Evolutionary conservation across 1,140 invertebrate species (phyloP), one percentile per base, ranked within the genome.

Genomic region (Saccostrea cuccullata): DNA sequence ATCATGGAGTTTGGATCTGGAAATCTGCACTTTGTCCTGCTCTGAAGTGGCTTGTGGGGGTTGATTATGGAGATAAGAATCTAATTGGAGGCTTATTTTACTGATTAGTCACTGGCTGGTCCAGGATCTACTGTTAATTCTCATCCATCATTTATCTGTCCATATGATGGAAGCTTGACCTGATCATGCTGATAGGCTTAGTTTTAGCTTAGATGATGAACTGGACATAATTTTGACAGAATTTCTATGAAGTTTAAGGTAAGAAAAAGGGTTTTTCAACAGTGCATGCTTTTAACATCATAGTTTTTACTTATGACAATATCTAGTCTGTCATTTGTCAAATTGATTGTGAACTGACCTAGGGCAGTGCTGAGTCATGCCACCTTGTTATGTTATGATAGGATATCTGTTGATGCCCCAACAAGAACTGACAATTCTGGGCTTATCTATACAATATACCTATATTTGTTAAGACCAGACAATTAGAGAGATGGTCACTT

Each of bases 21-120:
- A 77, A 26, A 77, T 77, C 70, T 77, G 70, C 9, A 36, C 70
- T 77, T 77, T 36, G 26, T 30, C 23, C 26, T 15, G 70, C 26
- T 36, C 70, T 77, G 70, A 77, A 77, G 70, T 77, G 70, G 26
- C 70, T 77, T 77, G 70, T 77, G 67, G 13, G 23, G 23, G 70
- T 26, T 77, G 26, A 77, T 36, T 77, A 36, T 77, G 15, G 70
- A 77, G 70, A 77, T 77, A 77, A 77, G 70, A 36, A 77, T 77
- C 70, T 77, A 26, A 36, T 30, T 77, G 17, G 70, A 26, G 70
- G 70, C 26, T 30, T 77, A 77, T 36, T 77, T 30, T 77, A 30
- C 26, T 36, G 11, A 77, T 77, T 30, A 77, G 8, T 26, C 30
- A 15, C 70, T 12, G 26, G 67, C 15, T 30, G 70, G 70, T 30